A percentile compares a stretch with the other conserved stretches of the same genome.
These are phyloP conservation scores for Argyresthia goedartella DNA, from an alignment of 2,888 invertebrate genomes.

Conservation along the genomic window DNA sequence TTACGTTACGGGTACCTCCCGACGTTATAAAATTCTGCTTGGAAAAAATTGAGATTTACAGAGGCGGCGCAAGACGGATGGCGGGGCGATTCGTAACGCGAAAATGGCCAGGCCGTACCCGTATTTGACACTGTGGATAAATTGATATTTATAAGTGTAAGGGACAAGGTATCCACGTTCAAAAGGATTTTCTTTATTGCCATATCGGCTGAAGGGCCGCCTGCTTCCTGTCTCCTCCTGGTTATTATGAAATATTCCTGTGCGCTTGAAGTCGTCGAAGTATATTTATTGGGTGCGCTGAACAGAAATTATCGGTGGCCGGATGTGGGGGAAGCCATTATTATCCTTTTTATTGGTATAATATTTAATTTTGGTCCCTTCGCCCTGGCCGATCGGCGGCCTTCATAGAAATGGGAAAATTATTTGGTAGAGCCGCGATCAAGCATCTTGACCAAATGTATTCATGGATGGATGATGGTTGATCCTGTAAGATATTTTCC, in stretches of 20 bases:
- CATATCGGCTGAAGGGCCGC: conserved; percentile 44
- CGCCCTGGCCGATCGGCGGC: conserved; percentile 25
- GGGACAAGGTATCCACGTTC: conserved; percentile 58
- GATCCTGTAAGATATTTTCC: too few species aligned
- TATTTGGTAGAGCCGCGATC: conserved; percentile 32
- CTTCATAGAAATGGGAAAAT: conserved; percentile 58
- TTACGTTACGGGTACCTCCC: conserved; percentile 2
- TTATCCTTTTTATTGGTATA: conserved; percentile 69
- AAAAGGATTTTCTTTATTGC: conserved; percentile 70
- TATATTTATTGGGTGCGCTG: conserved; percentile 57
- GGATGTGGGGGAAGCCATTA: conserved; percentile 63
- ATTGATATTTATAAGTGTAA: conserved; percentile 69
- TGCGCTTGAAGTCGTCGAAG: conserved; percentile 64
- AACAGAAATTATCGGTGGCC: conserved; percentile 59
- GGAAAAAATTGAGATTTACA: conserved; percentile 44
- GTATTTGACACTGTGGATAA: conserved; percentile 64
- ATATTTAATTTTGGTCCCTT: conserved; percentile 67
- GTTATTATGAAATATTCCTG: conserved; percentile 66
- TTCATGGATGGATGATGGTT: too few species aligned
- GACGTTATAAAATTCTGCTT: conserved; percentile 19
- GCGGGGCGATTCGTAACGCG: conserved; percentile 49
- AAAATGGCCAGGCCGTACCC: conserved; percentile 54
- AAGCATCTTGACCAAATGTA: conserved; percentile 12
- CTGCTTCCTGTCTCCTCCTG: conserved; percentile 57
- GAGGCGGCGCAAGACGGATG: conserved; percentile 36